phyloP scores from a whole-genome alignment of 2,113 vertebrate species.

The Nansenia antarctica region DNA sequence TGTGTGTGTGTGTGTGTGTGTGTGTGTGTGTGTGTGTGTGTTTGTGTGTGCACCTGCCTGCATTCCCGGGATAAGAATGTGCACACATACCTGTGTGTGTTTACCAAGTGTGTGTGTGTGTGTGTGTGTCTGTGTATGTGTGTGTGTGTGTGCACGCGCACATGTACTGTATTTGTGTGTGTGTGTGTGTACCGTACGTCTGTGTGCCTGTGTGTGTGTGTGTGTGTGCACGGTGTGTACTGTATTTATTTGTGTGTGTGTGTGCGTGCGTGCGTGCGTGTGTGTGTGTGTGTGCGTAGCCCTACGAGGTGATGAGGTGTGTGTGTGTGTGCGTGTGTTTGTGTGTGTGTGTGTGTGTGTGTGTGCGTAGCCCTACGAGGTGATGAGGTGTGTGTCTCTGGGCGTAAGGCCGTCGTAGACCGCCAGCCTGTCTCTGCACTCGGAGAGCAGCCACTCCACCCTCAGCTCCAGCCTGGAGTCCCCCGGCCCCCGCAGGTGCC shows the following conservation, averaged over 20 bases:
- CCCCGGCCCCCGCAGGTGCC: conserved; percentile 83
- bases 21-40: neutral
- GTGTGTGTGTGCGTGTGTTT: too few species aligned
- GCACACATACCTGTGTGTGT: too few species aligned
- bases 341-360: too few species aligned
- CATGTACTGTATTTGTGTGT: too few species aligned
- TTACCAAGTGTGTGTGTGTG: too few species aligned
- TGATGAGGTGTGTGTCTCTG: conserved; percentile 81
- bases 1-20: neutral
- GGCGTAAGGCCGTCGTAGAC: conserved; percentile 82
- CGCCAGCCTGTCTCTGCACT: conserved; percentile 87
- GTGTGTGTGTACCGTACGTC: neutral
- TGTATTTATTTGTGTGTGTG: neutral
- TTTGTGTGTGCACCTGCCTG: too few species aligned
- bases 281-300: neutral
- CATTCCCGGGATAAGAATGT: too few species aligned
- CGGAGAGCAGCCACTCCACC: conserved; percentile 83
- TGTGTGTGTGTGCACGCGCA: too few species aligned
- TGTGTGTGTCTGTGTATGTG: too few species aligned
- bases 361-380: conserved; percentile 80
- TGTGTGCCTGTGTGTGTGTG: neutral
- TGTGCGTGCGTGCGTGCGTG: neutral
- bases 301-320: too few species aligned
- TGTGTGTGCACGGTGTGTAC: neutral
- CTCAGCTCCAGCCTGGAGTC: conserved; percentile 82